These are phyloP conservation scores for Brachionus plicatilis DNA, from an alignment of 1,140 invertebrate species.

Conservation along the genomic window DNA sequence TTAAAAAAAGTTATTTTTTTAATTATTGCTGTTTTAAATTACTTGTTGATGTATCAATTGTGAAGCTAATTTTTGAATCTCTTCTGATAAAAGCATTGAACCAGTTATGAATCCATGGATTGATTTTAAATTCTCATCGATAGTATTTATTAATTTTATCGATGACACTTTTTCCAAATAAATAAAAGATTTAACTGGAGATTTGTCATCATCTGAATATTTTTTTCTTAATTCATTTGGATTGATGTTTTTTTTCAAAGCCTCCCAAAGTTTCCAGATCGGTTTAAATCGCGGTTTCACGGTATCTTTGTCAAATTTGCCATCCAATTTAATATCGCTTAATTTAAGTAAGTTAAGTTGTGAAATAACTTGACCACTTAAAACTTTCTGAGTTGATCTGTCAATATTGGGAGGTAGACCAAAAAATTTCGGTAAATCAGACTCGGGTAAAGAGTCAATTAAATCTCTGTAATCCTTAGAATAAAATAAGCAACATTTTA, in stretches of 20 bases:
- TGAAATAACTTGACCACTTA: slow-evolving; percentile 62
- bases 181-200: slow-evolving; percentile 28
- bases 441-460: slow-evolving; percentile 64
- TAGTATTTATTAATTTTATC: slow-evolving; percentile 44
- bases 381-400: slow-evolving; percentile 68
- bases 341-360: slow-evolving; percentile 60
- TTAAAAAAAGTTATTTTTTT: no score
- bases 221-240: slow-evolving; percentile 30
- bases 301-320: slow-evolving; percentile 56
- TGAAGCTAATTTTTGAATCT: slow-evolving; percentile 47
- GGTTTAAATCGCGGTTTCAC: slow-evolving; percentile 20
- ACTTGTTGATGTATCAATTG: slow-evolving; percentile 36
- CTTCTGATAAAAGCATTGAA: slow-evolving; percentile 22
- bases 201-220: slow-evolving; percentile 19
- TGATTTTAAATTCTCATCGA: slow-evolving; percentile 40
- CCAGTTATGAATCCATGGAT: slow-evolving; percentile 33
- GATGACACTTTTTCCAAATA: slow-evolving; percentile 41
- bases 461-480: slow-evolving; percentile 62
- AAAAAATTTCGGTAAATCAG: slow-evolving; percentile 67
- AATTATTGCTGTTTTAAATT: background rate
- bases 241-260: background rate
- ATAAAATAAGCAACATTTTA: background rate
- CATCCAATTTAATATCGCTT: slow-evolving; percentile 48
- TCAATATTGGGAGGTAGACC: slow-evolving; percentile 76
- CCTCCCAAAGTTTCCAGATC: slow-evolving; percentile 37